Base-by-base conservation (phyloP, 2,888 invertebrate genomes). In the Coleophora deauratella region DNA sequence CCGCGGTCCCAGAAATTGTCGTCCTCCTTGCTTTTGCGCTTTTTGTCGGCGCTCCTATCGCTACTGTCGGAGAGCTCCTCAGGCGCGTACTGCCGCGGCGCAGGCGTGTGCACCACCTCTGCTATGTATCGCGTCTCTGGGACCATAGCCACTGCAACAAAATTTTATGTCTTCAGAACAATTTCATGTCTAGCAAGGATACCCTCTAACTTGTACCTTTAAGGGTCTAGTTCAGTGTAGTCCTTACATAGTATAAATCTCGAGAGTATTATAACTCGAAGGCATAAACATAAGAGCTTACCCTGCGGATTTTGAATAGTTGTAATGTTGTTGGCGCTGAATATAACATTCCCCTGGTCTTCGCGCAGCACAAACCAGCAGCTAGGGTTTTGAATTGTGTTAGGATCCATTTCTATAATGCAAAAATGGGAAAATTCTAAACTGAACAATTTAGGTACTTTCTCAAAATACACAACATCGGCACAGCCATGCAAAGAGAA, bases 361-460 rank as follows among this genome's bases (percentile, higher is more conserved):
- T 84, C 84, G 43, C 81, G 64, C 1, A 84, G 59, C 4, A 84
- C 79, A 52, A 82, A 84, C 80, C 82, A 85, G 46, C 81, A 85
- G 49, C 78, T 71, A 64, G 75, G 81, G 45, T 71, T 80, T 39
- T 75, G 72, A 8, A 70, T 50, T 57, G 70, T 72, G 44, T 66
- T 77, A 7, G 71, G 45, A 50, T 81, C 79, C 79, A 79, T 79
- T 28, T 40, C 41, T 14, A 13, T 14, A n/a, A n/a, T 2, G 2
- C 27, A 27, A 28, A 28, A 28, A 28, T n/a, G n/a, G n/a, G n/a
- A n/a, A n/a, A n/a, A n/a, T n/a, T n/a, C n/a, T n/a, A n/a, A n/a
- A n/a, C n/a, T n/a, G n/a, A n/a, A n/a, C n/a, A n/a, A n/a, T n/a
- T n/a, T n/a, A n/a, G n/a, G n/a, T n/a, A n/a, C n/a, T n/a, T n/a